Base-by-base conservation (phyloP, 2,113 vertebrate species). In the Halichoeres trimaculatus region DNA sequence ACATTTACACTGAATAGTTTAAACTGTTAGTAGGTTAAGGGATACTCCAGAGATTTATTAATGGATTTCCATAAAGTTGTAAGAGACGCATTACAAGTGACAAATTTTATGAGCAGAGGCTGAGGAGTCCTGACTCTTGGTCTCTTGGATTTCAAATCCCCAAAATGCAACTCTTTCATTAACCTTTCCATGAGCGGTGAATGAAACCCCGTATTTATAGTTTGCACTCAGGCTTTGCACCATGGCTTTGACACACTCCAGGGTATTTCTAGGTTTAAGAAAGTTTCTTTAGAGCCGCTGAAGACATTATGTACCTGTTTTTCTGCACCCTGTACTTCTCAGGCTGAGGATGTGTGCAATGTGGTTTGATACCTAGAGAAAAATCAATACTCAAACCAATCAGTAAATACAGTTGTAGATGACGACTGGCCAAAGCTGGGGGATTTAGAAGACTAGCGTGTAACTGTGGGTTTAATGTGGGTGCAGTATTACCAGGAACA, bases 211-310 rank as follows among this genome's bases (percentile, higher is more conserved):
- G 36, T 20, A 35, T 19, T 72, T 23, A 13, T 43, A 23, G 48
- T 53, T 60, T 34, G 8, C 17, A 2, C 24, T 53, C 51, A 16
- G 35, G 47, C 52, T 41, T 62, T 72, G 45, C n/a, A 17, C n/a
- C 45, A 48, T 20, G 19, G n/a, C 47, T 30, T 36, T 78, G 56
- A 75, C 76, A 65, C 59, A 53, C 67, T 62, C 68, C 55, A 41
- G 26, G 19, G 3, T 64, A 61, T 40, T 61, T 23, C 5, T 13
- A 20, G 10, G 51, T 59, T 68, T 60, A 61, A 6, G 40, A 76
- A 71, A 79, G 47, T 67, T 78, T 36, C 64, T 70, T 57, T 12
- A 62, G 48, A 75, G 48, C 61, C 52, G 54, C 47, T 34, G 35
- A 54, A 47, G 43, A 47, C 20, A 52, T 54, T 36, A 54, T 48